Conservation (phyloP, 2,113 vertebrate genomes). For the Limanda limanda region DNA sequence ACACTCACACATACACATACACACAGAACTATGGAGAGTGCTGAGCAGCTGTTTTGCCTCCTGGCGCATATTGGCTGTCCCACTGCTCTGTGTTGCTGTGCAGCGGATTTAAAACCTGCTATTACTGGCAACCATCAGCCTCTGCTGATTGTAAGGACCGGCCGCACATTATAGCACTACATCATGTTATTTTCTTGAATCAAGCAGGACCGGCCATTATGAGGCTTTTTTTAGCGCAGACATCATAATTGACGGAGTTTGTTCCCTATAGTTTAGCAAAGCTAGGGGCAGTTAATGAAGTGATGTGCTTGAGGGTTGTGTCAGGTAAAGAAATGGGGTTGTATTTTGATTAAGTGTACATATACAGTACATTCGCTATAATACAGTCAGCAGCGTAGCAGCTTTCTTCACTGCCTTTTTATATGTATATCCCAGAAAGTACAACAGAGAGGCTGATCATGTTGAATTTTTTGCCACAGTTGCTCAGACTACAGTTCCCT, state of each 20-base stretch:
- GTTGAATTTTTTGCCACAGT: slow-evolving; percentile 41
- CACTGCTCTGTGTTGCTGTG: slow-evolving; percentile 37
- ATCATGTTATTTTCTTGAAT: slow-evolving; percentile 47
- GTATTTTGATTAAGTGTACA: slow-evolving; percentile 3
- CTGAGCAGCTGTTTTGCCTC: slow-evolving; percentile 66
- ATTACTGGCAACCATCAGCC: slow-evolving; percentile 55
- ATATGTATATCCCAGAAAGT: slow-evolving; percentile 18
- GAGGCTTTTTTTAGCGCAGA: slow-evolving; percentile 39
- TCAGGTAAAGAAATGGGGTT: background rate
- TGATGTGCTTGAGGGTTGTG: slow-evolving; percentile 4
- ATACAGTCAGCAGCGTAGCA: background rate
- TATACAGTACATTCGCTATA: background rate
- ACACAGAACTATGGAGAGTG: slow-evolving; percentile 29
- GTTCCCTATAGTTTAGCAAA: background rate
- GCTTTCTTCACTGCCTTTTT: background rate
- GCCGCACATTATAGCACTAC: slow-evolving; percentile 48
- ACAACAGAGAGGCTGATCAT: slow-evolving; percentile 22
- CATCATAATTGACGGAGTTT: slow-evolving; percentile 42
- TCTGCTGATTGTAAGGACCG: slow-evolving; percentile 26
- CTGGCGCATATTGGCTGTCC: slow-evolving; percentile 16
- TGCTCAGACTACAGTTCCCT: background rate
- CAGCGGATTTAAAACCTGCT: slow-evolving; percentile 49
- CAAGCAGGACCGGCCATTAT: slow-evolving; percentile 8
- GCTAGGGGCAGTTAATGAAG: slow-evolving; percentile 30
- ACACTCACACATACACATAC: background rate